phyloP scores from a whole-genome alignment of 2,797 vertebrate species.

The Botia almorhae region DNA sequence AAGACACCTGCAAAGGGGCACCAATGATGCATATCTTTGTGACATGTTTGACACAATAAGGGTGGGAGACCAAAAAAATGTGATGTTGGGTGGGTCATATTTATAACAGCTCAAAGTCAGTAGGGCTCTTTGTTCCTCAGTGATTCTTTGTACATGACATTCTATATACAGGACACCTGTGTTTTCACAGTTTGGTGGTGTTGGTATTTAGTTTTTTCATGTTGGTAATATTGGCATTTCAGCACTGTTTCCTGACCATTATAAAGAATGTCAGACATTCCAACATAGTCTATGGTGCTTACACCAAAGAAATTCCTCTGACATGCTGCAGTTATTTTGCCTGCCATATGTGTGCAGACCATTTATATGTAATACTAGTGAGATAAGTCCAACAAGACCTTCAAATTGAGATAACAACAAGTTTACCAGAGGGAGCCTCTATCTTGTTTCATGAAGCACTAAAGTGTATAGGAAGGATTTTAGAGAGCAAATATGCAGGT shows the following conservation, averaged over 20 bases:
- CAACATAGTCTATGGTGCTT: background rate
- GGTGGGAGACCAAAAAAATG: conserved; percentile 4
- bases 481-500: conserved; percentile 29
- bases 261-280: conserved; percentile 11
- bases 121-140: background rate
- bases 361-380: background rate
- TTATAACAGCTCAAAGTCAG: conserved; percentile 22
- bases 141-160: background rate
- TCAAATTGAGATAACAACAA: background rate
- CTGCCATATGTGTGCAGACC: background rate
- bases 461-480: conserved; percentile 41
- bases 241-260: background rate
- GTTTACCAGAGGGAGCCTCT: conserved; percentile 43
- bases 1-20: conserved; percentile 71
- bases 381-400: background rate
- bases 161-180: conserved; percentile 11
- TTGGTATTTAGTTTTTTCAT: background rate
- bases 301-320: background rate
- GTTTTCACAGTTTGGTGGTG: background rate
- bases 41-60: conserved; percentile 23
- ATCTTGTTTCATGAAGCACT: conserved; percentile 16
- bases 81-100: conserved; percentile 11
- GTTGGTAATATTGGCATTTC: background rate
- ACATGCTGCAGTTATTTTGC: conserved; percentile 15
- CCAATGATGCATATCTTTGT: conserved; percentile 52